These are phyloP conservation scores for Maniola jurtina DNA, from an alignment of 1,140 invertebrate species.

Conservation along the genomic window DNA sequence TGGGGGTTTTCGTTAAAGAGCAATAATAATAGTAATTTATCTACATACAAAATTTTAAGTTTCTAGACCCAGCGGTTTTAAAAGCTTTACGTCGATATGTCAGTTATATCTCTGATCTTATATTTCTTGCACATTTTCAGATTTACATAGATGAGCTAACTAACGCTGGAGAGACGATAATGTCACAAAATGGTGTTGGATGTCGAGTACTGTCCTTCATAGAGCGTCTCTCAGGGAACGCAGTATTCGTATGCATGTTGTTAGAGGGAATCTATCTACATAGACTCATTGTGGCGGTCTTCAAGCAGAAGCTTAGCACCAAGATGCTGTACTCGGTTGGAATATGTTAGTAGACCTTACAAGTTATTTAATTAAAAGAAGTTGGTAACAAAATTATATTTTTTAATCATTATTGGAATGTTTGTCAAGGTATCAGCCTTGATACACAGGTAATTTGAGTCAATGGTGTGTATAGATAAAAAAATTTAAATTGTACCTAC, in stretches of 20 bases:
- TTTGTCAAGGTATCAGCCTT: too few relatives aligned
- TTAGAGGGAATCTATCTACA: constrained; percentile 81
- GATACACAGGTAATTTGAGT: too few relatives aligned
- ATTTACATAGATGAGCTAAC: constrained; percentile 69
- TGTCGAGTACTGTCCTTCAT: constrained; percentile 77
- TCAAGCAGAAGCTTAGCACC: constrained; percentile 71
- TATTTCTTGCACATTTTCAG: background rate
- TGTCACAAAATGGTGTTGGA: constrained; percentile 67
- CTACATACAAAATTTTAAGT: too few relatives aligned
- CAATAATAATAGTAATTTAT: too few relatives aligned
- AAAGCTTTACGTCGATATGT: too few relatives aligned
- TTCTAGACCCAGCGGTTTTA: too few relatives aligned
- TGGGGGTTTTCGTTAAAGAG: too few relatives aligned
- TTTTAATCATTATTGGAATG: too few relatives aligned
- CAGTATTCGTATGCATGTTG: constrained; percentile 81
- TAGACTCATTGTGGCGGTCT: constrained; percentile 79
- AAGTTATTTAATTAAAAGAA: background rate
- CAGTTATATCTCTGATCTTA: too few relatives aligned
- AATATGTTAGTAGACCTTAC: constrained; percentile 35
- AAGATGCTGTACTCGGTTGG: constrained; percentile 66
- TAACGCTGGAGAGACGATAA: constrained; percentile 58
- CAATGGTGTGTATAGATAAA: too few relatives aligned
- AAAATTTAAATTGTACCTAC: too few relatives aligned
- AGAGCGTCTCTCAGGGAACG: constrained; percentile 73
- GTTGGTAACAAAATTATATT: too few relatives aligned